Conservation (phyloP, 2,888 invertebrate species). For the Temnothorax ravouxi region DNA sequence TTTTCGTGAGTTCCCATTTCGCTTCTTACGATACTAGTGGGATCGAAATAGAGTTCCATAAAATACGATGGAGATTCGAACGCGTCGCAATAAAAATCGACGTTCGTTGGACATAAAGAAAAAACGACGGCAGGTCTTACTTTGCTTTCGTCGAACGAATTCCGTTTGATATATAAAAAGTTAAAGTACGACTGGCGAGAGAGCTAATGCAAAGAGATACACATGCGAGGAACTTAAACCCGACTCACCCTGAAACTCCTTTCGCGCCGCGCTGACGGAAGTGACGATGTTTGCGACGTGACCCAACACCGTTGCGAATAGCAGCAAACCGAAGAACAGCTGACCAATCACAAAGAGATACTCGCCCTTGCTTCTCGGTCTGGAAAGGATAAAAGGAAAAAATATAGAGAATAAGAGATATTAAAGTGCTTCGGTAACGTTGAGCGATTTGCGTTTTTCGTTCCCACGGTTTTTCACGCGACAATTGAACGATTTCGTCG, state of each 20-base stretch:
- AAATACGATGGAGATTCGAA: constrained; percentile 15
- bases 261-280: constrained; percentile 97
- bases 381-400: constrained; percentile 62
- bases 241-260: constrained; percentile 98
- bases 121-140: constrained; percentile 13
- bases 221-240: constrained; percentile 46
- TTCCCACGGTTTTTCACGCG: not conserved
- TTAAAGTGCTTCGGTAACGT: not conserved
- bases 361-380: constrained; percentile 97
- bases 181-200: not conserved
- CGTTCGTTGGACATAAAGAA: not conserved
- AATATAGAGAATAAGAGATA: not conserved
- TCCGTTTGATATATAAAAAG: constrained; percentile 13
- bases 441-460: not conserved
- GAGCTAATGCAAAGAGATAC: constrained; percentile 18
- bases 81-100: constrained; percentile 31
- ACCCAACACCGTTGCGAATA: constrained; percentile 98
- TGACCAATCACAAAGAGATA: constrained; percentile 98
- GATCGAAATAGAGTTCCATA: constrained; percentile 26
- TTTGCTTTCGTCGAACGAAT: constrained; percentile 33
- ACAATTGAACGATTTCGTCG: not conserved
- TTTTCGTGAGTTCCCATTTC: constrained; percentile 37
- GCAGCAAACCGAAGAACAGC: constrained; percentile 96
- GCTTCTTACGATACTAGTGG: not conserved
- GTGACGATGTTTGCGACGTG: constrained; percentile 99